Base-by-base conservation (phyloP, 2,113 vertebrate genomes). In the Pollachius pollachius region DNA sequence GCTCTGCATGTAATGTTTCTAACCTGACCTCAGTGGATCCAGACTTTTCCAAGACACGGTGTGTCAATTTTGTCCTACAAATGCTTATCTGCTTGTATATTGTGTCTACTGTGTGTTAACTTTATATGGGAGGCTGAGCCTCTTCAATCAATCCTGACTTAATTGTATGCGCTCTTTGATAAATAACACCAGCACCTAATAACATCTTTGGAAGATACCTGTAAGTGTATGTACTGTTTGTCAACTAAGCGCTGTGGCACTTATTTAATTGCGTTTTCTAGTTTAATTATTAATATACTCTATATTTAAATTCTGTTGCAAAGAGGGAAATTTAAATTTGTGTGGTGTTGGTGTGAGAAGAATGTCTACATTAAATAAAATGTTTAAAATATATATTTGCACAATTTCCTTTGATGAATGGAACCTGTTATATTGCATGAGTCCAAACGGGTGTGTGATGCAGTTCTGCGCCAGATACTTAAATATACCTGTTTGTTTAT, bases 111-210 rank as follows among this genome's bases (percentile, higher is more conserved):
- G 68, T 64, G 41, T 48, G 41, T 48, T 48, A 69, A 65, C 60
- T 75, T 70, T 68, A 11, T 76, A 4, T 37, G 57, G 81, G 89
- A 70, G 89, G 89, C 90, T 87, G 91, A 77, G 91, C 90, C 90
- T 84, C 72, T 61, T 48, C 59, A 67, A 62, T 11, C 56, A 68
- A 17, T 30, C 25, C 27, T 18, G 23, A 15, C 15, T n/a, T 18
- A 34, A 4, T 5, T 15, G 4, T 30, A 25, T 25, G 19, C 1
- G 4, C 15, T 5, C 25, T 17, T 27, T 52, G 6, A 37, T 58
- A 18, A n/a, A 48, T 9, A 56, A 54, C 65, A 27, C 65, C 17
- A 27, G 65, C 13, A 17, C 54, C 11, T 66, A 25, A 9, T 41
- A 9, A 37, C 30, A 30, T 64, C 62, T 9, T 17, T 54, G 48